A percentile compares a stretch with the other conserved stretches of the same genome.
phyloP scores from a whole-genome alignment of 2,797 vertebrate genomes.

The Gallirallus australis region DNA sequence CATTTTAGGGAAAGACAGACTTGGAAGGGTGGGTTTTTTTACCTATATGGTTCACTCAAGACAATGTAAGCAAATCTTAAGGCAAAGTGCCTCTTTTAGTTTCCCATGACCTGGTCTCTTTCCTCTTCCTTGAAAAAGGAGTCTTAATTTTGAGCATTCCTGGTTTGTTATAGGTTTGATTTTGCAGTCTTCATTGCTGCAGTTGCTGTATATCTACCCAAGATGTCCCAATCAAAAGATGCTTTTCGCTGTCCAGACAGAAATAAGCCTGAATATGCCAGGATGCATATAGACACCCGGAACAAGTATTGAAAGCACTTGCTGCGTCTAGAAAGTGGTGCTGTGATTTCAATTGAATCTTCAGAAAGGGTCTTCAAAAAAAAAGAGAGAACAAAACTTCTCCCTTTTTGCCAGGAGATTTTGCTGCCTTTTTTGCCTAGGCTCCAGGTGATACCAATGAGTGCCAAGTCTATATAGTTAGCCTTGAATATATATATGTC shows the following conservation, averaged over 20 bases:
- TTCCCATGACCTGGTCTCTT: neutral
- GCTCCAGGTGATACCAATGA: neutral
- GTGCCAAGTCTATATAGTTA: neutral
- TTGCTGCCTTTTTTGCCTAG: neutral
- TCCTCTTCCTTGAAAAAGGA: neutral
- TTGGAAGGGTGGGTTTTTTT: rapidly evolving
- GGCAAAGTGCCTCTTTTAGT: neutral
- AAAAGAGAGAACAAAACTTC: neutral
- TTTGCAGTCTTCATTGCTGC: neutral
- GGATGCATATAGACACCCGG: neutral
- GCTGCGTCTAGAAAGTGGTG: neutral
- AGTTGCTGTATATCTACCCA: neutral
- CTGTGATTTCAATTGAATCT: neutral
- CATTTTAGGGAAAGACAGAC: neutral
- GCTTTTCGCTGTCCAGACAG: neutral
- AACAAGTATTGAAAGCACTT: neutral
- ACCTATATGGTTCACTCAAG: neutral
- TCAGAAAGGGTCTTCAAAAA: neutral
- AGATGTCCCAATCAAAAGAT: neutral
- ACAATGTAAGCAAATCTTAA: neutral
- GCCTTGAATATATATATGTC: neutral
- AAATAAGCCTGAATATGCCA: neutral
- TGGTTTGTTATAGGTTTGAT: neutral
- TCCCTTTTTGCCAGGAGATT: neutral
- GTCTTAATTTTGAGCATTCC: neutral